Evolutionary conservation across 30 jellyfish, hydroid and myxozoan species (phyloP).

Genomic region (Pseudorhiza aurosa): DNA sequence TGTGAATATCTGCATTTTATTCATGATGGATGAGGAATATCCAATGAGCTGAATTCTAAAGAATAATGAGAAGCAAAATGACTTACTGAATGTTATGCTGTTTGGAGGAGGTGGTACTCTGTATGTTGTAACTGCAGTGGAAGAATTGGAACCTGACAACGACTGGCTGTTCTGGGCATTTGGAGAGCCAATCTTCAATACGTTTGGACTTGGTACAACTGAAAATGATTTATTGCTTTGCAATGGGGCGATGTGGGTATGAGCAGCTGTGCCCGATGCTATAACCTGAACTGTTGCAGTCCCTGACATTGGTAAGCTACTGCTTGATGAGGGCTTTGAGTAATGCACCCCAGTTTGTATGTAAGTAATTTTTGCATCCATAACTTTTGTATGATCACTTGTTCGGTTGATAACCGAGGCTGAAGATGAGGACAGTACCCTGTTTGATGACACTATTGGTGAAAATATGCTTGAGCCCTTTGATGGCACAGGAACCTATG

Average conservation of each 20-base stretch:
- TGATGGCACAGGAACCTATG: slow-evolving; percentile 72
- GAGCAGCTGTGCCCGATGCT: slow-evolving; percentile 94
- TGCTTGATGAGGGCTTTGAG: slow-evolving; percentile 36
- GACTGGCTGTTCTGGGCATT: slow-evolving; percentile 63
- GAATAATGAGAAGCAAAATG: neutral
- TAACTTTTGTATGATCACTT: slow-evolving; percentile 55
- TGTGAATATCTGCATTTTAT: no score
- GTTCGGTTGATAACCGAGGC: slow-evolving; percentile 65
- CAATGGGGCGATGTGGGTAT: slow-evolving; percentile 55
- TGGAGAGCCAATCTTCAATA: slow-evolving; percentile 78
- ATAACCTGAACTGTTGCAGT: slow-evolving; percentile 93
- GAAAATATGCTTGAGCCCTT: slow-evolving; percentile 73
- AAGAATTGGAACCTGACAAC: slow-evolving; percentile 4
- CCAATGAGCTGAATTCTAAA: no score
- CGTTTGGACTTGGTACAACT: slow-evolving; percentile 66
- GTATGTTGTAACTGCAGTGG: slow-evolving; percentile 42
- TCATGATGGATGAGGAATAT: no score
- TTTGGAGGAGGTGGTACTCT: slow-evolving; percentile 55
- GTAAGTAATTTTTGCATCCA: slow-evolving; percentile 44
- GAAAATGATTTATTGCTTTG: slow-evolving; percentile 42
- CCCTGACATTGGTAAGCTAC: slow-evolving; percentile 53
- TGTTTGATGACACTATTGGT: slow-evolving; percentile 64
- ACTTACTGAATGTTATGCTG: slow-evolving; percentile 63
- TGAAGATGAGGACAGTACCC: slow-evolving; percentile 79
- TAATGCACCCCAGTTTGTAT: slow-evolving; percentile 67